Conservation (phyloP, 2,797 vertebrate genomes). For the Anas georgica region DNA sequence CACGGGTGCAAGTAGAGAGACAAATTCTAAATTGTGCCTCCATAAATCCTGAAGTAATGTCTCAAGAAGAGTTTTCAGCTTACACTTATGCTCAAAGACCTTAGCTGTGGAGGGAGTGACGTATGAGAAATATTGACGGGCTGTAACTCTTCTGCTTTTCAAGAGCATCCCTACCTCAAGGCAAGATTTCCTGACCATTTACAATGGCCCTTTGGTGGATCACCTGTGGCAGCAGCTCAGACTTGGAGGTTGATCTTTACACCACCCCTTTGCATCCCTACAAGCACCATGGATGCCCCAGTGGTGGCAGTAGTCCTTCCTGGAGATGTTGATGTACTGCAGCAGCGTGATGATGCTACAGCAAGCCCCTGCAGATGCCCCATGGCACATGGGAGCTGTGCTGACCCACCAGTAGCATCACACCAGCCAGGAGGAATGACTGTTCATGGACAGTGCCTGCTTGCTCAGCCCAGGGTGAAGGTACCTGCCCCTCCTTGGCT, state of each 20-base stretch:
- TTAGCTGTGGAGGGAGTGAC: background rate
- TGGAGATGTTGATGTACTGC: rapidly evolving
- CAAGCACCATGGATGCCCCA: background rate
- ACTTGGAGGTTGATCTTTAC: background rate
- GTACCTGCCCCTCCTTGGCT: rapidly evolving
- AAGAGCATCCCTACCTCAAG: background rate
- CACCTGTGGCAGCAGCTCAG: background rate
- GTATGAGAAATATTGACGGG: background rate
- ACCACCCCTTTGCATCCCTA: rapidly evolving
- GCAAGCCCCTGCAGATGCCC: too few species aligned
- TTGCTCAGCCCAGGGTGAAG: background rate
- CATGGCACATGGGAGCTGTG: rapidly evolving
- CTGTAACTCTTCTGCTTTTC: background rate
- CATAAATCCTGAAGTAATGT: background rate
- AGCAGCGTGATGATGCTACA: rapidly evolving
- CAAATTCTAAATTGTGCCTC: background rate
- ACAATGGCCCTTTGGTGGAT: background rate
- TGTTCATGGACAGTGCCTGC: rapidly evolving
- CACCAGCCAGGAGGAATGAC: rapidly evolving
- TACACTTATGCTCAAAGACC: background rate
- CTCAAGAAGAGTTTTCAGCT: background rate
- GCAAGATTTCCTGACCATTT: background rate
- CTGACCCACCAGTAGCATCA: background rate
- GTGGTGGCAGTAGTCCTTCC: rapidly evolving
- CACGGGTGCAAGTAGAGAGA: background rate